Conservation (phyloP, 2,888 invertebrate species). For the Ectropis crepuscularia region DNA sequence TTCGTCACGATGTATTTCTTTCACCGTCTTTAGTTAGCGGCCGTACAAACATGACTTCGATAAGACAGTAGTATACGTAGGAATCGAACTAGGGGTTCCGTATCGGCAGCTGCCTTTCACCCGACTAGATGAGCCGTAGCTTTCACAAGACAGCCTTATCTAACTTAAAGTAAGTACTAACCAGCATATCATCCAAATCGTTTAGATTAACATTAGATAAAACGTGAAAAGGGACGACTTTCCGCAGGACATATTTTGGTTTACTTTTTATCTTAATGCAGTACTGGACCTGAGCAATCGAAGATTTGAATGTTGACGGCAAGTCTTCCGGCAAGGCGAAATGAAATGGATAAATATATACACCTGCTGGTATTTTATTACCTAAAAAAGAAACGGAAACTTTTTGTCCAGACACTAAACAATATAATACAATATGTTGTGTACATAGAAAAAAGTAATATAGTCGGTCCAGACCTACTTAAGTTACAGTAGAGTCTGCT, state of each 20-base stretch:
- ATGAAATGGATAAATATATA: constrained; percentile 67
- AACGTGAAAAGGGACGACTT: constrained; percentile 58
- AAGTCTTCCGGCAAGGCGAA: constrained; percentile 68
- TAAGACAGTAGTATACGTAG: no score
- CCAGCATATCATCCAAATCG: constrained; percentile 33
- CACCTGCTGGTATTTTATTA: constrained; percentile 57
- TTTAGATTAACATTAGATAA: constrained; percentile 62
- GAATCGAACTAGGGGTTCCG: no score
- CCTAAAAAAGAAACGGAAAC: constrained; percentile 48
- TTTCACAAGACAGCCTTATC: no score
- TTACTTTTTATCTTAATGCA: constrained; percentile 64
- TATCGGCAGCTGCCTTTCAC: no score
- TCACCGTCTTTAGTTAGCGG: no score
- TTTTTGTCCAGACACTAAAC: neutral
- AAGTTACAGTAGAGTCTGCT: no score
- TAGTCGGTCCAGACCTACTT: no score
- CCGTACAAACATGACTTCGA: no score
- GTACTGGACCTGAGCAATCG: constrained; percentile 67
- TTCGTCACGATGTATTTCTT: no score
- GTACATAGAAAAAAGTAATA: no score
- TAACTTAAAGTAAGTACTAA: constrained; percentile 15
- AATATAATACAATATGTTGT: no score
- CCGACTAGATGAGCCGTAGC: no score
- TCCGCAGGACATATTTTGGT: constrained; percentile 55
- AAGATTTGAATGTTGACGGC: constrained; percentile 69